phyloP scores from a whole-genome alignment of 2,888 invertebrate species.

The Galerucella pusilla region DNA sequence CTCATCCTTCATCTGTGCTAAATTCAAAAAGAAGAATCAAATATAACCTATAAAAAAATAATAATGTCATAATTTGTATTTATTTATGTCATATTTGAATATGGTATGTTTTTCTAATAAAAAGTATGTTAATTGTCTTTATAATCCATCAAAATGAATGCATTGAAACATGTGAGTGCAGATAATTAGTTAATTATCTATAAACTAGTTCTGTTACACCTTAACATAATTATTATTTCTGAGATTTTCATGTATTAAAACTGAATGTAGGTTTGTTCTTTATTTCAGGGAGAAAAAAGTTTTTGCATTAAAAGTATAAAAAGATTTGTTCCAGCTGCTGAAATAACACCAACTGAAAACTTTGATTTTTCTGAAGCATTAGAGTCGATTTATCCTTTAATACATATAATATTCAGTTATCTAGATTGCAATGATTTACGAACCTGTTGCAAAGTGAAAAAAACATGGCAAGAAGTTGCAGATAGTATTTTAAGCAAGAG shows the following conservation, averaged over 20 bases:
- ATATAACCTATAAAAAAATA: background rate
- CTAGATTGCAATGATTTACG: constrained; percentile 53
- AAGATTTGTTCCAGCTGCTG: constrained; percentile 39
- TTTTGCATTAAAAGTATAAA: constrained; percentile 49
- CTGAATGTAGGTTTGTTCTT: background rate
- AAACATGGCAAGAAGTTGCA: constrained; percentile 54
- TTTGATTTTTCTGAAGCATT: constrained; percentile 55
- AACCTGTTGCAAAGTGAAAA: constrained; percentile 51
- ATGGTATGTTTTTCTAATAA: background rate
- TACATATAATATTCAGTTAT: constrained; percentile 56
- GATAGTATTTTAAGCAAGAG: constrained; percentile 50
- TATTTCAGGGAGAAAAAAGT: constrained; percentile 31
- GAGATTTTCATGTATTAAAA: background rate
- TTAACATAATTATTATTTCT: too few species aligned
- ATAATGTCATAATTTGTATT: background rate
- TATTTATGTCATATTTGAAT: background rate
- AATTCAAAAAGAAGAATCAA: background rate
- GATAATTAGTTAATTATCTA: background rate
- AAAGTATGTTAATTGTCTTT: background rate
- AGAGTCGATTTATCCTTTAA: constrained; percentile 55
- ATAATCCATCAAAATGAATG: constrained; percentile 4
- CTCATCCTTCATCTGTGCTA: too few species aligned
- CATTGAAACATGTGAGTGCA: constrained; percentile 7
- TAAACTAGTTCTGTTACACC: background rate
- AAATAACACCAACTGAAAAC: constrained; percentile 45